Evolutionary conservation across 2,113 vertebrate species (phyloP).

Genomic region (Glareola pratincola): DNA sequence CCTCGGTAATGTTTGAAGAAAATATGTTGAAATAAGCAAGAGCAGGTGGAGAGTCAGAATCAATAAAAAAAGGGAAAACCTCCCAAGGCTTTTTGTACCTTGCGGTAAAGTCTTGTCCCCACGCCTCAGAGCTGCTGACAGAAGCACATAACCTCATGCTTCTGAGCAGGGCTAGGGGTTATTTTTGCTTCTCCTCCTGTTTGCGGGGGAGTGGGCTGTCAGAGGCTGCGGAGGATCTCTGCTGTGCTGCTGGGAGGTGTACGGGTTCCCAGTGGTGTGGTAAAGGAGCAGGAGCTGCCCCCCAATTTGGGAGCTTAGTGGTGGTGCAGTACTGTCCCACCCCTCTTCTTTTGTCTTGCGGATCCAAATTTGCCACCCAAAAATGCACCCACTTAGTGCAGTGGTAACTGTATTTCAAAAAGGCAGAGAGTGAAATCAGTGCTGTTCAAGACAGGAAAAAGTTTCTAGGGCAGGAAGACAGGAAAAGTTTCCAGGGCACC

Average conservation of each 20-base stretch:
- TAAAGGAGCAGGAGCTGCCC: not conserved
- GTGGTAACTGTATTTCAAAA: not conserved
- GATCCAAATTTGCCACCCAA: not conserved
- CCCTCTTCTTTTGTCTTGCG: not conserved
- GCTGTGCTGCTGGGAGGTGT: not conserved
- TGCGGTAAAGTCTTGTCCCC: not conserved
- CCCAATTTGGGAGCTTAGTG: not conserved
- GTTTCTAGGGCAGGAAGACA: not conserved
- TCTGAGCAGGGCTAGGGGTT: not conserved
- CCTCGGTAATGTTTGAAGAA: not conserved
- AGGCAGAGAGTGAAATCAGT: not conserved
- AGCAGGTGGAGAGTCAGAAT: not conserved
- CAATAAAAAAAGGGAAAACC: not conserved
- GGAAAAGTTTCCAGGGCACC: not conserved
- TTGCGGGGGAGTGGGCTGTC: not conserved
- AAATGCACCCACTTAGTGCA: not conserved
- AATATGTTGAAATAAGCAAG: not conserved
- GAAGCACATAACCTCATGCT: not conserved
- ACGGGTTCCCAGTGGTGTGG: not conserved
- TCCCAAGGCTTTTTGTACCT: not conserved
- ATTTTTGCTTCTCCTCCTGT: not conserved
- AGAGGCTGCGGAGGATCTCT: not conserved
- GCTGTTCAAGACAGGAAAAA: not conserved
- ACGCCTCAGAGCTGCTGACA: not conserved
- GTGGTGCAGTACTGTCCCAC: rapidly evolving